Evolutionary conservation across 2,888 invertebrate species (phyloP).

Genomic region (Caenorhabditis japonica): DNA sequence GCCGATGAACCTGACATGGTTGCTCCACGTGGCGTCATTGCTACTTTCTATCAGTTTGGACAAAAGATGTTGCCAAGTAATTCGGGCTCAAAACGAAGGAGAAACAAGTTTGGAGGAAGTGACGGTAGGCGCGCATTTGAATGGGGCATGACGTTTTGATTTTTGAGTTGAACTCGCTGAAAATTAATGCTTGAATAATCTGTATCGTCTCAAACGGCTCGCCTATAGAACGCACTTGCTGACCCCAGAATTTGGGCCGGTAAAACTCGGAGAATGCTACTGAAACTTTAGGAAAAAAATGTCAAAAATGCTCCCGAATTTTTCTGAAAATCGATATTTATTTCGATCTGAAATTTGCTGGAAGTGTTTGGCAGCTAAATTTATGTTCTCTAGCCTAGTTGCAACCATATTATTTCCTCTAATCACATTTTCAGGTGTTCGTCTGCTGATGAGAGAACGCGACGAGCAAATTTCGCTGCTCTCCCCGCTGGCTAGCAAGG

Average conservation of each 20-base stretch:
- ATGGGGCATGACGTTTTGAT: background rate
- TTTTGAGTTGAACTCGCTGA: background rate
- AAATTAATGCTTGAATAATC: too few species aligned
- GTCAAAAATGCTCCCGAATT: too few species aligned
- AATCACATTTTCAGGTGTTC: slow-evolving; percentile 43
- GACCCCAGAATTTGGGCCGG: too few species aligned
- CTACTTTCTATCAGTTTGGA: slow-evolving; percentile 49
- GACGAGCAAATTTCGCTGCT: slow-evolving; percentile 46
- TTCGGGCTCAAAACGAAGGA: slow-evolving; percentile 44
- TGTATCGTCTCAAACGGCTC: too few species aligned
- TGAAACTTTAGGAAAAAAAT: too few species aligned
- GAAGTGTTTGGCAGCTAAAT: too few species aligned
- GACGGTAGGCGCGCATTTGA: slow-evolving; percentile 55
- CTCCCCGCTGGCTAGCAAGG: slow-evolving; percentile 22
- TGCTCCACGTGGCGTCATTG: slow-evolving; percentile 44
- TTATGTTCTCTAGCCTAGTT: too few species aligned
- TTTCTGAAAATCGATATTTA: too few species aligned
- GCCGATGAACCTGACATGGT: slow-evolving; percentile 43
- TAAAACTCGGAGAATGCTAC: too few species aligned
- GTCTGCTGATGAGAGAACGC: slow-evolving; percentile 45
- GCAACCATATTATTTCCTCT: too few species aligned
- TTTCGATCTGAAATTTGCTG: too few species aligned
- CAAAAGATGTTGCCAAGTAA: slow-evolving; percentile 52
- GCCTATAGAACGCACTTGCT: too few species aligned
- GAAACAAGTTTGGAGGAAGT: slow-evolving; percentile 64